A percentile compares a stretch with the other conserved stretches of the same genome.
Evolutionary conservation across 2,797 vertebrate species (phyloP).

Genomic region (Halcyon smyrnensis): DNA sequence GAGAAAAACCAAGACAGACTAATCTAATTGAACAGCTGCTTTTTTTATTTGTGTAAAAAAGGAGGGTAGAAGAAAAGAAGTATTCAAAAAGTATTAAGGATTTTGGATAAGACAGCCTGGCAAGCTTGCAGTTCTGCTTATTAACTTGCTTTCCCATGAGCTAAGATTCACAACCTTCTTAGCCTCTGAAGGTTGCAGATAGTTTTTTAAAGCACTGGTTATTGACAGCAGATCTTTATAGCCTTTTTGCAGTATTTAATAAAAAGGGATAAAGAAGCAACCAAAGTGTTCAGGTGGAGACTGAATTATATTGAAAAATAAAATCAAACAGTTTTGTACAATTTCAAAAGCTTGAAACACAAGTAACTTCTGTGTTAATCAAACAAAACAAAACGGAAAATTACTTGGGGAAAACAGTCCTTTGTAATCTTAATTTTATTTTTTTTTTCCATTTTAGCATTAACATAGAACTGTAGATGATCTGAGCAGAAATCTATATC

Average conservation of each 20-base stretch:
- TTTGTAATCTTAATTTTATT: background rate
- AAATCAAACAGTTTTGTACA: background rate
- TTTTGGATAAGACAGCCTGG: background rate
- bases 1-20: background rate
- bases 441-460: accelerated
- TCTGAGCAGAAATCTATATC: background rate
- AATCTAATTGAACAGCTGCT: background rate
- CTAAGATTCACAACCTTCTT: background rate
- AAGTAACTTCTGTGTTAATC: background rate
- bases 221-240: background rate
- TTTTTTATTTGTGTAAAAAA: background rate
- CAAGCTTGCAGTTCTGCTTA: slow-evolving; percentile 29
- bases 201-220: background rate
- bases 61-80: background rate
- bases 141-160: slow-evolving; percentile 21
- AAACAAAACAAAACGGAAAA: background rate
- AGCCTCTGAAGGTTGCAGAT: slow-evolving; percentile 31
- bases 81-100: slow-evolving; percentile 25
- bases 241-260: background rate
- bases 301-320: background rate
- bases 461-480: background rate
- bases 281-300: background rate
- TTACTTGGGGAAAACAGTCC: accelerated
- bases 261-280: background rate
- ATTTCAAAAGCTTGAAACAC: background rate